A percentile compares a stretch with the other conserved stretches of the same genome.
phyloP scores from a whole-genome alignment of 2,797 vertebrate species.

The Lutjanus campechanus region DNA sequence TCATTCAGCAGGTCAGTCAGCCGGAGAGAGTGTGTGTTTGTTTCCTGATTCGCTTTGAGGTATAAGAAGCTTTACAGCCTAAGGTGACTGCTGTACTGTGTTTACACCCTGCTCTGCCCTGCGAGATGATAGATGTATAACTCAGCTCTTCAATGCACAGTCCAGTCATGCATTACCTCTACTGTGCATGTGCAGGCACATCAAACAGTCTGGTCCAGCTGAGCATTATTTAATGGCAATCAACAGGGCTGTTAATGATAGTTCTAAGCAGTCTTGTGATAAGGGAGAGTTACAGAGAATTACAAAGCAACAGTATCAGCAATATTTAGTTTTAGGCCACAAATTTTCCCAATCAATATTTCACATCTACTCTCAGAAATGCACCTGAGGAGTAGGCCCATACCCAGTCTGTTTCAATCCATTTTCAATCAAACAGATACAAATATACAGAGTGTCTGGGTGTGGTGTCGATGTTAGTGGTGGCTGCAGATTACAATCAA shows the following conservation, averaged over 20 bases:
- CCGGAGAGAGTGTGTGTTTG: not conserved
- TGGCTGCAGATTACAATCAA: slow-evolving; percentile 23
- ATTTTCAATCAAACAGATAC: slow-evolving; percentile 7
- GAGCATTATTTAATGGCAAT: not conserved
- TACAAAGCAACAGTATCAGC: not conserved
- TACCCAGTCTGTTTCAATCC: slow-evolving; percentile 3
- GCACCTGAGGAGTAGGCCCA: not conserved
- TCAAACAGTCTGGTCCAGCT: not conserved
- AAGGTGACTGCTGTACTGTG: not conserved
- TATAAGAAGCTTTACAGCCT: slow-evolving; percentile 11
- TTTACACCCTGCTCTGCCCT: not conserved
- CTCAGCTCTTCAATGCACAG: not conserved
- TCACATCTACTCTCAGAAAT: slow-evolving; percentile 17
- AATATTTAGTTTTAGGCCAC: not conserved
- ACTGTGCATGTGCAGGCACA: not conserved
- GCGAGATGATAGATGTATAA: not conserved
- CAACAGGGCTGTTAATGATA: not conserved
- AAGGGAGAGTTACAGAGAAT: not conserved
- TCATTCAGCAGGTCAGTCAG: not conserved
- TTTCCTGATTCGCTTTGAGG: slow-evolving; percentile 14
- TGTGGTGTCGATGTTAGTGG: slow-evolving; percentile 2
- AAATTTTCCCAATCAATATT: not conserved
- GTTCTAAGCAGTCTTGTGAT: not conserved
- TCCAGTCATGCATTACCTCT: not conserved
- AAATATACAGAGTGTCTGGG: not conserved